Evolutionary conservation across 2,113 vertebrate genomes (phyloP).

Genomic region (Cheilinus undulatus): DNA sequence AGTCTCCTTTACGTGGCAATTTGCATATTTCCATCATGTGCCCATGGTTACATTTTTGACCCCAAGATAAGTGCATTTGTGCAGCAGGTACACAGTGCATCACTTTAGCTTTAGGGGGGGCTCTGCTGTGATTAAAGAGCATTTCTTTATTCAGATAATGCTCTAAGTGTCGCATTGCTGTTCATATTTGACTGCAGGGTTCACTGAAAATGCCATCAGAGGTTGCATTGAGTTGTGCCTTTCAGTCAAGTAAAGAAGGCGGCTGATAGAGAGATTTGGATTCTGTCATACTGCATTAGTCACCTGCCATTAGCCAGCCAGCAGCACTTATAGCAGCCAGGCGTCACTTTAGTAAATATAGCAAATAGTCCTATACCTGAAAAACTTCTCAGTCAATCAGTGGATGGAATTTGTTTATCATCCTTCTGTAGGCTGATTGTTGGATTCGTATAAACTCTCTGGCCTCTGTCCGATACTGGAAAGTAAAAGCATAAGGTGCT

Average conservation of each 20-base stretch:
- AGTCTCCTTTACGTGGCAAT: constrained; percentile 9
- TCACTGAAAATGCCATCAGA: constrained; percentile 17
- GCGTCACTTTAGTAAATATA: constrained; percentile 46
- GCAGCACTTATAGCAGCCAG: constrained; percentile 34
- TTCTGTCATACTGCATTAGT: constrained; percentile 82
- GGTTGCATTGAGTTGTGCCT: constrained; percentile 43
- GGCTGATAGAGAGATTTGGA: constrained; percentile 72
- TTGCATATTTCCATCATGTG: constrained; percentile 15
- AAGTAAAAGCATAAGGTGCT: constrained; percentile 1
- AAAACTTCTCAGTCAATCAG: constrained; percentile 11
- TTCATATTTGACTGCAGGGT: constrained; percentile 38
- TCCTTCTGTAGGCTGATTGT: neutral
- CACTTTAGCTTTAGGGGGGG: neutral
- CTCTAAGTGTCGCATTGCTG: constrained; percentile 26
- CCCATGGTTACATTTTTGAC: constrained; percentile 20
- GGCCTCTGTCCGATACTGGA: constrained; percentile 30
- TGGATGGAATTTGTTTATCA: constrained; percentile 52
- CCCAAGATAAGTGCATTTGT: constrained; percentile 25
- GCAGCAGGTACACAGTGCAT: constrained; percentile 4
- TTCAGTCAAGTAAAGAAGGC: constrained; percentile 39
- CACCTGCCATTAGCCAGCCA: constrained; percentile 79
- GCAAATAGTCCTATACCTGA: constrained; percentile 30
- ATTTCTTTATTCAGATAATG: constrained; percentile 23
- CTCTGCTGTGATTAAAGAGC: constrained; percentile 1
- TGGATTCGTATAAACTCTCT: constrained; percentile 24